Base-by-base conservation (phyloP, 2,797 vertebrate genomes). In the Tokudaia muenninki region DNA sequence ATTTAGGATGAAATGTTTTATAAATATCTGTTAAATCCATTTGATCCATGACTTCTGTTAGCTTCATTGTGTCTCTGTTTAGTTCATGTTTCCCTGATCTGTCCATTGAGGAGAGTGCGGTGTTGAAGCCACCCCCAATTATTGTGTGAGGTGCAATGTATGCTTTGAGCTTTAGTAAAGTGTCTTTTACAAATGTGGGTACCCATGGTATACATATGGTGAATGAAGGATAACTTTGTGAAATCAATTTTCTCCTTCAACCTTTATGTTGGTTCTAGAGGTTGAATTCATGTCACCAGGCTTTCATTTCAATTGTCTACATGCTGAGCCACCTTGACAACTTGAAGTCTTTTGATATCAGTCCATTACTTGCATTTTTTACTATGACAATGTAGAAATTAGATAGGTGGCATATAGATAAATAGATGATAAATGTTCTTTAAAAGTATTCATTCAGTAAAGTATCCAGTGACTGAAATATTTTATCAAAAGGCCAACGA, bases 301-400 rank as follows among this genome's bases (percentile, higher is more conserved):
- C 44, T 86, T 86, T 21, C 6, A 44, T 87, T n/a, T 3, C 13
- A 70, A 37, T 67, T 37, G 22, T 17, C 21, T 87, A 52, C 24
- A 24, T 72, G 65, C 34, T 37, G 65, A 55, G 14, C 22, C 47
- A 87, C 9, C 34, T 72, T 55, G 34, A 13, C 22, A 17, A 24
- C 50, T 70, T 92, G 16, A 78, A 93, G 10, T 1, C 17, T n/a
- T 91, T 24, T 55, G 79, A 50, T 67, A 55, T 55, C 91, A 14
- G 59, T 87, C 5, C 87, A n/a, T 79, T 74, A 81, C 24, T 77
- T 92, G 14, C 0, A 90, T 37, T 87, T 93, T 93, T 91, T 95
- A 55, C 3, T 92, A 1, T 79, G 87, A 31, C 44, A 81, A 57
- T 79, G 16, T 88, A 90, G 17, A 89, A 22, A 50, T 0, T 79